Base-by-base conservation (phyloP, 2,797 vertebrate species). In the Coranthus polyacanthus region DNA sequence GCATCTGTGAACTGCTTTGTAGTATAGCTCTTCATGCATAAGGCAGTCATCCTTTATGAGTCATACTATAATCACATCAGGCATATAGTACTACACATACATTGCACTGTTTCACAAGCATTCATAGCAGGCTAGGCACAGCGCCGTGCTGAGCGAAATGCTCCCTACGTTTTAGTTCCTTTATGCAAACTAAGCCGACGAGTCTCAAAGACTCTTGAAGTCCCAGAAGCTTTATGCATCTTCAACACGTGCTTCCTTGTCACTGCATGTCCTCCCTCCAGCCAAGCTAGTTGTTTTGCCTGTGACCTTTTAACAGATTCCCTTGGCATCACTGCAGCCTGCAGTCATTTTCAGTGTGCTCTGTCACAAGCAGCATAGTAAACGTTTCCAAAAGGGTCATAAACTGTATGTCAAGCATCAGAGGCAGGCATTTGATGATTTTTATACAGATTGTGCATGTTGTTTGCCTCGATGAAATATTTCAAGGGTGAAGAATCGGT, bases 231-330 rank as follows among this genome's bases (percentile, higher is more conserved):
- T 83, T 77, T 71, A 3, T 51, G 78, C 64, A 45, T 84, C 86
- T 88, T 83, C 71, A 50, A 81, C 83, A 84, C 59, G 68, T 81
- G 88, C 80, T 60, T 87, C 82, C 77, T 75, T 70, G 78, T 89
- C 82, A 76, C 75, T 77, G 86, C 85, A 73, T 84, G 79, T 86
- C 88, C 73, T 77, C 81, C 89, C 85, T 86, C 74, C 67, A 89
- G 86, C 86, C 82, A 72, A 75, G 79, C 75, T 75, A 74, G 55
- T 79, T 89, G 89, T 84, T 86, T 88, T 87, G 86, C 75, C 83
- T 66, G 75, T 93, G 92, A 93, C 92, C 92, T 93, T 93, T 92
- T 68, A 85, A 45, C 86, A 84, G 81, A 90, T 88, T 91, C 91
- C 89, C 89, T 63, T 78, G 90, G 83, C 84, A 65, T 80, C 68